A percentile compares a stretch with the other conserved stretches of the same genome.
These are phyloP conservation scores for Gryllus bimaculatus DNA, from an alignment of 1,140 invertebrate species.

Conservation along the genomic window DNA sequence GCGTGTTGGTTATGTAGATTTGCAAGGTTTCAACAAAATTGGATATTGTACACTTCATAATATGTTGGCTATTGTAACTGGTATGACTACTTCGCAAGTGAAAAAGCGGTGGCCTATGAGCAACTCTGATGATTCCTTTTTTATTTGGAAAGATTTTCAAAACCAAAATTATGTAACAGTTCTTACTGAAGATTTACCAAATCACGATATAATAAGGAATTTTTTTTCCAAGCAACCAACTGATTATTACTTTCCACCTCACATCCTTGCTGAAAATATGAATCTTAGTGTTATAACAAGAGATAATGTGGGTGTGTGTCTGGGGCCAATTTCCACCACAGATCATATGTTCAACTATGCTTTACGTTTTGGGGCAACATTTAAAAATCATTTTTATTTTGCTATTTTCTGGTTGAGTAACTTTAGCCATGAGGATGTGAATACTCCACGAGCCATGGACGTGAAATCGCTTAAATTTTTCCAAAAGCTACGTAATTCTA, in stretches of 20 bases:
- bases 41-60: slow-evolving; percentile 78
- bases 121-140: slow-evolving; percentile 51
- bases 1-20: slow-evolving; percentile 42
- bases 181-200: no score
- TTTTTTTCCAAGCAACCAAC: slow-evolving; percentile 70
- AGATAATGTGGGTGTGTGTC: slow-evolving; percentile 24
- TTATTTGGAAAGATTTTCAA: slow-evolving; percentile 67
- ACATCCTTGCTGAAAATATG: slow-evolving; percentile 37
- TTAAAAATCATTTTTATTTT: slow-evolving; percentile 41
- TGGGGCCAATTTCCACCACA: slow-evolving; percentile 24
- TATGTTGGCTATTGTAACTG: slow-evolving; percentile 64
- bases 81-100: slow-evolving; percentile 28
- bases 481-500: slow-evolving; percentile 6
- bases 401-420: slow-evolving; percentile 27
- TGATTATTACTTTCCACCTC: slow-evolving; percentile 72
- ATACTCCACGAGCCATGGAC: slow-evolving; percentile 23
- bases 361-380: slow-evolving; percentile 43
- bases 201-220: slow-evolving; percentile 37
- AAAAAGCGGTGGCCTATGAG: slow-evolving; percentile 18
- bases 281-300: slow-evolving; percentile 21
- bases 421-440: slow-evolving; percentile 24
- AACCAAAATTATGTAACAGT: no score
- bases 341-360: slow-evolving; percentile 30
- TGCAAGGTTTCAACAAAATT: slow-evolving; percentile 54
- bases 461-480: slow-evolving; percentile 11